phyloP scores from a whole-genome alignment of 37 sponge, comb jelly and placozoan genomes.

The Beroe ovata region DNA sequence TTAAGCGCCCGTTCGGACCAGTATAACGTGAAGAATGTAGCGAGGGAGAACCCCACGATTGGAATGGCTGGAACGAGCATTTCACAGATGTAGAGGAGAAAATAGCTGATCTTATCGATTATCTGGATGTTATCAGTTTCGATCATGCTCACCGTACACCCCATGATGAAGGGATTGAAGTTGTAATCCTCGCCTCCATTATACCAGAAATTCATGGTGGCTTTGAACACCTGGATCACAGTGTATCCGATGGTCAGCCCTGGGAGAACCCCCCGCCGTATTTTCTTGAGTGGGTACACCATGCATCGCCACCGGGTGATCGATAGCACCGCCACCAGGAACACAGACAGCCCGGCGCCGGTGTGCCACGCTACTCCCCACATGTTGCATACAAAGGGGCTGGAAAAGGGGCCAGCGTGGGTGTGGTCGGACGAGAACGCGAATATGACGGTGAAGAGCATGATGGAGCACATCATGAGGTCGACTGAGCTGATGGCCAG shows the following conservation, averaged over 20 bases:
- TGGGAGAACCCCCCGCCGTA: not conserved
- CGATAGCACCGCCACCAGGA: conserved; percentile 27
- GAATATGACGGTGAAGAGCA: not conserved
- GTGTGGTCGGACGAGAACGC: not conserved
- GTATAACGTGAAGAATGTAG: not conserved
- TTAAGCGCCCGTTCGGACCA: not conserved
- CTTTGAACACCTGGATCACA: conserved; percentile 11
- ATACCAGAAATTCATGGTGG: conserved; percentile 34
- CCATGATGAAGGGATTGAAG: not conserved
- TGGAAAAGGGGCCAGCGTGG: not conserved
- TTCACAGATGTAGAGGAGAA: conserved; percentile 11
- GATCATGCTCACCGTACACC: conserved; percentile 10
- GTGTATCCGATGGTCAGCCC: not conserved
- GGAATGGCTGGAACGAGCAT: conserved; percentile 14
- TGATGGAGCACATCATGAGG: conserved; percentile 20
- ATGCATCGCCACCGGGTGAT: conserved; percentile 1
- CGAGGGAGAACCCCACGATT: not conserved
- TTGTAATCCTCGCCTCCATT: not conserved
- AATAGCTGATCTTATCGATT: not conserved
- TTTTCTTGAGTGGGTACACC: conserved; percentile 22
- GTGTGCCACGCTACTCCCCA: conserved; percentile 41
- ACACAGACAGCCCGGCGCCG: not conserved
- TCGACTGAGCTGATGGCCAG: conserved; percentile 41
- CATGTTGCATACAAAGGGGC: not conserved
- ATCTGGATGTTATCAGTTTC: not conserved